phyloP scores from a whole-genome alignment of 2,888 invertebrate genomes.

The Pterobdella sp. region DNA sequence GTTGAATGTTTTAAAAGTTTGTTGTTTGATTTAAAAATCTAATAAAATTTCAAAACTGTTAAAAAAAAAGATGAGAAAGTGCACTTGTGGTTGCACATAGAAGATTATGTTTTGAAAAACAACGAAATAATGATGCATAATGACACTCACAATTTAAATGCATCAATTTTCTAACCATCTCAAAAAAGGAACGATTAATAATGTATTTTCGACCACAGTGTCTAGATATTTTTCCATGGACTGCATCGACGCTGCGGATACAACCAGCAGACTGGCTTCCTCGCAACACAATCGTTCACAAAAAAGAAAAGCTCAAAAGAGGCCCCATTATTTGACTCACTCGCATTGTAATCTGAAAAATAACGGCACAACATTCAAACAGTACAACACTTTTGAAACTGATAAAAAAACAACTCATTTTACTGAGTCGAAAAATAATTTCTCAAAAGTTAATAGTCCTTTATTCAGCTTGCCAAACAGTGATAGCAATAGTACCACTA shows the following conservation, averaged over 20 bases:
- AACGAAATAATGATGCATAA: too few species aligned
- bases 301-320: neutral
- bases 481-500: neutral
- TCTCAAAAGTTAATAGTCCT: neutral
- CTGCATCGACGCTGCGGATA: slow-evolving; percentile 26
- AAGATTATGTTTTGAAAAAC: too few species aligned
- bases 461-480: slow-evolving; percentile 8
- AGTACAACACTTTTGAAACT: slow-evolving; percentile 6
- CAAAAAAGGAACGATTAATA: too few species aligned
- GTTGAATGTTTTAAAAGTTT: too few species aligned
- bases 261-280: slow-evolving; percentile 8
- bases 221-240: slow-evolving; percentile 22
- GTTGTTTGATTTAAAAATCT: too few species aligned
- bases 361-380: neutral
- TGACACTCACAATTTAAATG: too few species aligned
- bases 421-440: neutral
- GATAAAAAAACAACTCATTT: neutral
- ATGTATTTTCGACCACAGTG: too few species aligned
- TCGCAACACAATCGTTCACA: neutral
- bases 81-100: too few species aligned
- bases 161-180: too few species aligned
- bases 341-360: neutral
- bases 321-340: neutral
- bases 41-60: too few species aligned
- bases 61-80: too few species aligned